Conservation (phyloP, 2,888 invertebrate genomes). For the Erebia aethiops region DNA sequence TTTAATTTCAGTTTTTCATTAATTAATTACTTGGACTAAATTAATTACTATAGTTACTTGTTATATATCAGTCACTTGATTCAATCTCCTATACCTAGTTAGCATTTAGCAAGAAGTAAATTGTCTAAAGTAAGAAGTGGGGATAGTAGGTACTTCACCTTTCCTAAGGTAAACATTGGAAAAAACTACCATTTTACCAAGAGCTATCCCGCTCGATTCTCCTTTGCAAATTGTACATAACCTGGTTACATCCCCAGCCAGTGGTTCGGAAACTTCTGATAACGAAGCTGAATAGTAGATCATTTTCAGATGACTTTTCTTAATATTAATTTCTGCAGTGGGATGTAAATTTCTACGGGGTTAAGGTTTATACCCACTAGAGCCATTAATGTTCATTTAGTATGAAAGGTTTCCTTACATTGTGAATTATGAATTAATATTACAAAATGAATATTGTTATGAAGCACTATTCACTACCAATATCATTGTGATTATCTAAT, state of each 20-base stretch:
- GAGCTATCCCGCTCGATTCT: slow-evolving; percentile 41
- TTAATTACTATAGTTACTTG: background rate
- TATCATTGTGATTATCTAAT: too few species aligned
- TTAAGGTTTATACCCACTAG: background rate
- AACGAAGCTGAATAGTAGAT: slow-evolving; percentile 68
- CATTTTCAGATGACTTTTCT: slow-evolving; percentile 44
- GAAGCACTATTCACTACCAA: too few species aligned
- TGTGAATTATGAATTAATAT: too few species aligned
- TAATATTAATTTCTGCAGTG: slow-evolving; percentile 40
- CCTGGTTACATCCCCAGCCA: slow-evolving; percentile 57
- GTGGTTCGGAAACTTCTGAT: slow-evolving; percentile 71
- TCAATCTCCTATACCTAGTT: background rate
- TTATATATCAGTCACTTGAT: background rate
- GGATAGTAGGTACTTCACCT: background rate
- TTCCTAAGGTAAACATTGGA: slow-evolving; percentile 49
- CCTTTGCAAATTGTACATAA: slow-evolving; percentile 28
- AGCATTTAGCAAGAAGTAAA: background rate
- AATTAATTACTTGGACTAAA: too few species aligned
- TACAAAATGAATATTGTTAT: too few species aligned
- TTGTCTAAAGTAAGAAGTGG: background rate
- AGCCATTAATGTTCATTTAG: too few species aligned
- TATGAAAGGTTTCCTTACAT: too few species aligned
- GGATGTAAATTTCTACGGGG: background rate
- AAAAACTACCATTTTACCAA: slow-evolving; percentile 44
- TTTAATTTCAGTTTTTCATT: too few species aligned